These are phyloP conservation scores for Caenorhabditis sp. DNA, from an alignment of 2,888 invertebrate species.

Conservation along the genomic window DNA sequence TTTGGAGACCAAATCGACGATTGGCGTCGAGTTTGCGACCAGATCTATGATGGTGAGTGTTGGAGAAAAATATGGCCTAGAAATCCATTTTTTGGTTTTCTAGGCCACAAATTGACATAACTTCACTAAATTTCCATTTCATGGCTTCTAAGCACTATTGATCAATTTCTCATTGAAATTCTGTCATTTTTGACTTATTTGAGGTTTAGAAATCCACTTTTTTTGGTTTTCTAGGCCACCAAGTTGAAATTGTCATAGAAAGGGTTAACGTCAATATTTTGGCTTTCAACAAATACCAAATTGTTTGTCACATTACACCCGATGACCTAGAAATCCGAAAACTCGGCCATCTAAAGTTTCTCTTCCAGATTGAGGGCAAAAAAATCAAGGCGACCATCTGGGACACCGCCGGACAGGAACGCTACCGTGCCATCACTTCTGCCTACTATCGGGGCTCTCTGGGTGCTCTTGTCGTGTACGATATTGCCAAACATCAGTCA, in stretches of 20 bases:
- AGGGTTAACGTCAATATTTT: too few species aligned
- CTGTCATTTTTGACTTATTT: too few species aligned
- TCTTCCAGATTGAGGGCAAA: slow-evolving; percentile 23
- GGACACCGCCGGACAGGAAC: slow-evolving; percentile 35
- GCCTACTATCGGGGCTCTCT: slow-evolving; percentile 11
- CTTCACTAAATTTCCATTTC: too few species aligned
- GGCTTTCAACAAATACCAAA: too few species aligned
- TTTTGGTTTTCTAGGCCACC: too few species aligned
- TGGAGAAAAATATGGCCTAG: background rate
- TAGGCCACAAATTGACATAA: slow-evolving; percentile 8
- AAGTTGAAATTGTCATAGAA: too few species aligned
- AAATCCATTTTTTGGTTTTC: background rate
- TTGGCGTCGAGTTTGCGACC: slow-evolving; percentile 17
- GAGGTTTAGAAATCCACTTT: too few species aligned
- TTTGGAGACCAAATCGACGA: slow-evolving; percentile 17
- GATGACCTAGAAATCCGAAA: too few species aligned
- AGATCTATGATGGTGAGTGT: slow-evolving; percentile 23
- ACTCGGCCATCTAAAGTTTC: background rate
- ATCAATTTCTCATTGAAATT: too few species aligned
- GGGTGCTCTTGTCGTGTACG: slow-evolving; percentile 18
- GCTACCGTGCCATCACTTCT: slow-evolving; percentile 17
- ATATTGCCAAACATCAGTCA: slow-evolving; percentile 17
- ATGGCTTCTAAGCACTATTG: too few species aligned
- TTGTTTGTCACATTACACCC: too few species aligned
- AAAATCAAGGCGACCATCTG: slow-evolving; percentile 25